Evolutionary conservation across 2,888 invertebrate genomes (phyloP), one percentile per base, ranked within the genome.

Genomic region (Napeogenes inachia): DNA sequence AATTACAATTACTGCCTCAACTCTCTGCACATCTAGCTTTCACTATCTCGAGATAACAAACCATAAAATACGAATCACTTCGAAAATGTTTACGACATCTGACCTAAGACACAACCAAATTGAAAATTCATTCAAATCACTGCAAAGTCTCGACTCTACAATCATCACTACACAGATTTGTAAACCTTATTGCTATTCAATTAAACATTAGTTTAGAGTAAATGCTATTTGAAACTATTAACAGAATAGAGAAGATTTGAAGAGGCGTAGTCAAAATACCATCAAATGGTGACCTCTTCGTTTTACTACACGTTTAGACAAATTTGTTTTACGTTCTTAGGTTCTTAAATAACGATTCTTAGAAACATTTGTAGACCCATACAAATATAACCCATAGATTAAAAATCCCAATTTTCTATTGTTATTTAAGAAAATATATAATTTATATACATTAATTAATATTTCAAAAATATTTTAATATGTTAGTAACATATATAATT

Each of bases 91-190:
- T 73, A 73, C 73, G 72, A 70, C 68, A 68, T 68, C 68, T 72
- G 68, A 73, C 73, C 72, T 71, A 68, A 70, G 72, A 73, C 73
- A 71, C 66, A 63, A 68, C 70, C 68, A 68, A 73, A 73, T 73
- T 71, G 72, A 72, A 73, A 72, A 73, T 71, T 70, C 71, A 70
- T 71, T 73, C 65, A 71, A 69, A 71, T 69, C 67, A 63, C 70
- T 61, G 54, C 60, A 65, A 66, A 62, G 68, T 32, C 12, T 55
- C 55, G 56, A 8, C 13, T 56, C 53, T 64, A 8, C 56, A 13
- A 30, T 12, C 6, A 45, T 13, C 45, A 46, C 21, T 42, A 33
- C 35, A 59, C 32, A 59, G 21, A 50, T 50, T 50, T n/a, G 0
- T 5, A 21, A 10, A 46, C 45, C 63, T 60, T 71, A 61, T 66